Base-by-base conservation (phyloP, 2,797 vertebrate genomes). In the Anas georgica region DNA sequence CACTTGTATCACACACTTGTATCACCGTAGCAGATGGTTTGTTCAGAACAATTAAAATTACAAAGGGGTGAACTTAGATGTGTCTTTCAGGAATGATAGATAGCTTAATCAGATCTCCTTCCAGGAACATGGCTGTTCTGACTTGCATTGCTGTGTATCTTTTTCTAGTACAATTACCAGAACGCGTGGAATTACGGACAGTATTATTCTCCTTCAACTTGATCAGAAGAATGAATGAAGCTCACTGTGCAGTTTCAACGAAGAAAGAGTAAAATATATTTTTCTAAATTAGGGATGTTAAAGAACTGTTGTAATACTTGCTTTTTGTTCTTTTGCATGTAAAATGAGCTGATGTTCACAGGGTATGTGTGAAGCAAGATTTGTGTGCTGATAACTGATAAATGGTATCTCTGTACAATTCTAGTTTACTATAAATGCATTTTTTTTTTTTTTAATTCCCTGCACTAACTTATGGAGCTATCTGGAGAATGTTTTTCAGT, bases 151-250 rank as follows among this genome's bases (percentile, higher is more conserved):
- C 3, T 22, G 3, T 39, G 14, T 17, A 2, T 96, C 91, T 78
- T 89, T 80, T 98, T 98, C 90, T 97, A 99, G 96, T 99, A 99
- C 84, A 98, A 99, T 45, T 98, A 98, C 39, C 99, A 99, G 95
- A 99, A 99, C 64, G 98, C 98, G 10, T 99, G 99, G 99, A 99
- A 99, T 77, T 99, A 99, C 9, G 99, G 99, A 97, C 99, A 99
- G 96, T 99, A 99, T 98, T 99, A 99, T 94, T 99, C 99, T 4
- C 98, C 99, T 86, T 98, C 99, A 10, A 99, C 99, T 96, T 99
- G 98, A 99, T 98, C 91, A 8, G 33, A 63, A 39, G 48, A 91
- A 83, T 4, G 43, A 35, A 12, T 11, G 33, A 48, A 70, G 72
- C 48, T 95, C 88, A 80, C 94, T 69, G 93, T 91, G 95, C 88